A percentile compares a stretch with the other conserved stretches of the same genome.
phyloP scores from a whole-genome alignment of 2,113 vertebrate genomes.

The Melospiza georgiana region DNA sequence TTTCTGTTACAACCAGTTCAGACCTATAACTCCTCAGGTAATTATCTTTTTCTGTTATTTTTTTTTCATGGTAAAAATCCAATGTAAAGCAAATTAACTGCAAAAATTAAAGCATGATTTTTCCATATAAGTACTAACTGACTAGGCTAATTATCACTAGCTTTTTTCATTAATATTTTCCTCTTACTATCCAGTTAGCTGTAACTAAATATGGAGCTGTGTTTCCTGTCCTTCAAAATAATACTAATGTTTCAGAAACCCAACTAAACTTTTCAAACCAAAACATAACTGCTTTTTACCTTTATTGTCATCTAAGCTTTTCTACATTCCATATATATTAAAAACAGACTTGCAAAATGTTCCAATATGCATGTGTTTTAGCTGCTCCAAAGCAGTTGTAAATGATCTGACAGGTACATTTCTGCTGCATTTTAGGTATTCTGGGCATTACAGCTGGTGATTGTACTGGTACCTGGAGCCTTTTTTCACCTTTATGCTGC shows the following conservation, averaged over 20 bases:
- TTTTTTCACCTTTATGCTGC: slow-evolving; percentile 86
- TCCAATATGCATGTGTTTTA: neutral
- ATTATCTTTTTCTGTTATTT: neutral
- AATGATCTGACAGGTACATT: slow-evolving; percentile 17
- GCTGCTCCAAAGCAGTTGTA: neutral
- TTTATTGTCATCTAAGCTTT: neutral
- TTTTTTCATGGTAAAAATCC: neutral
- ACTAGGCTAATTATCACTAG: neutral
- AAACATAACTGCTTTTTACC: neutral
- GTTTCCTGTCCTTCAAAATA: neutral
- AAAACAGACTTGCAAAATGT: neutral
- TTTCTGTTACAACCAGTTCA: slow-evolving; percentile 90
- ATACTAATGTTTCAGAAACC: neutral
- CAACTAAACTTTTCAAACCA: neutral
- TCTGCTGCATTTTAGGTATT: slow-evolving; percentile 80
- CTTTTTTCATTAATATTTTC: neutral
- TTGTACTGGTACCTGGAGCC: slow-evolving; percentile 83
- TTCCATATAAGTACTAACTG: neutral
- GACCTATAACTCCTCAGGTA: slow-evolving; percentile 88
- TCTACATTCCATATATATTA: neutral
- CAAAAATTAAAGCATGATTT: neutral
- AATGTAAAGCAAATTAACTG: neutral
- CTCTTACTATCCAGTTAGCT: neutral
- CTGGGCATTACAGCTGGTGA: slow-evolving; percentile 85
- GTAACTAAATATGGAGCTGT: neutral